A percentile compares a stretch with the other conserved stretches of the same genome.
Conservation (phyloP, 2,888 invertebrate genomes). For the Carterocephalus palaemon region DNA sequence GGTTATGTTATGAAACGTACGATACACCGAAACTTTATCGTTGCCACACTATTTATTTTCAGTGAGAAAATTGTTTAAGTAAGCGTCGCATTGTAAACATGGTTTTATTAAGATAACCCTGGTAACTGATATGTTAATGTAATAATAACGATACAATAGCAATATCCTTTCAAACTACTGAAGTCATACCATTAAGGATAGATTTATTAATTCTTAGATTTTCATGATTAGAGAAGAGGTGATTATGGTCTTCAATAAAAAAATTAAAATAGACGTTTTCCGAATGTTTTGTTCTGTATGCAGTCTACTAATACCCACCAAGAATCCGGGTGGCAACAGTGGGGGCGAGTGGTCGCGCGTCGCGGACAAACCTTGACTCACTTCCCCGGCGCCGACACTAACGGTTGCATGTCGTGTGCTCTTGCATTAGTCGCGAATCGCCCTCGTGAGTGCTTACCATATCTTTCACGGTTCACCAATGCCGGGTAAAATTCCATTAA, state of each 20-base stretch:
- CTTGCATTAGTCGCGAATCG: slow-evolving; percentile 53
- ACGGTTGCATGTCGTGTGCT: slow-evolving; percentile 53
- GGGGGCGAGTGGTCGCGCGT: slow-evolving; percentile 57
- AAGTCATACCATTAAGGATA: no score
- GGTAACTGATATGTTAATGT: no score
- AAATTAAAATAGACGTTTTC: no score
- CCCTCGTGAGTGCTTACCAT: slow-evolving; percentile 11
- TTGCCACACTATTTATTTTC: slow-evolving; percentile 46
- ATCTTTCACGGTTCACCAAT: slow-evolving; percentile 3
- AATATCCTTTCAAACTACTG: no score
- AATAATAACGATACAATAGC: no score
- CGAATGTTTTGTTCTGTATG: neutral
- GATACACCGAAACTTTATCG: slow-evolving; percentile 45
- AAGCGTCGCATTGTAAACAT: slow-evolving; percentile 29
- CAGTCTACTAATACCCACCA: slow-evolving; percentile 25
- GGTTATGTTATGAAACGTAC: slow-evolving; percentile 46
- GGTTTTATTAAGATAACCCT: slow-evolving; percentile 26
- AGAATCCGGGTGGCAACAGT: slow-evolving; percentile 70
- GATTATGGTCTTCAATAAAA: no score
- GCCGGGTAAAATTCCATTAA: no score
- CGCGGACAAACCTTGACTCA: slow-evolving; percentile 72
- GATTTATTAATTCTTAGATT: no score
- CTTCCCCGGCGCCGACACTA: slow-evolving; percentile 61
- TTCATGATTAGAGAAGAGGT: no score
- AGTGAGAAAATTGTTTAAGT: slow-evolving; percentile 46